These are phyloP conservation scores for Erethizon dorsatum DNA, from an alignment of 2,797 vertebrate genomes.

Conservation along the genomic window DNA sequence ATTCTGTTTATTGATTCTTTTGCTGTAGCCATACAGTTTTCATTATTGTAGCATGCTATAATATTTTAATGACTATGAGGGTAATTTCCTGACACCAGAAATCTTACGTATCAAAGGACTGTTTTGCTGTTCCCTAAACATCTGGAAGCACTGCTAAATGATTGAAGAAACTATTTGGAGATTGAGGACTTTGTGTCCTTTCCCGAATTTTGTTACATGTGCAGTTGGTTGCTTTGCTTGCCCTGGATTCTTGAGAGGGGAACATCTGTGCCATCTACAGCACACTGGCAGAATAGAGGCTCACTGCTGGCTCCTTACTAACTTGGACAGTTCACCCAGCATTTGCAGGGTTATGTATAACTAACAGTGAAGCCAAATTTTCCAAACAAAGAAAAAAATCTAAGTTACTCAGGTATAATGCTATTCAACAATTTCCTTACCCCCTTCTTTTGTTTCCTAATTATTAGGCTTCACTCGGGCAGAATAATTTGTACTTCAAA, in stretches of 20 bases:
- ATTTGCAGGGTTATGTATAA: neutral
- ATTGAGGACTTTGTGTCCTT: neutral
- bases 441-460: constrained; percentile 38
- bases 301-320: fast-evolving
- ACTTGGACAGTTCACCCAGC: neutral
- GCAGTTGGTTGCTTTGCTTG: neutral
- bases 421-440: neutral
- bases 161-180: neutral
- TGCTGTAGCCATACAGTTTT: neutral
- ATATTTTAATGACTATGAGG: neutral
- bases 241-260: neutral
- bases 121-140: neutral
- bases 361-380: neutral
- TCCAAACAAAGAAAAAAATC: constrained; percentile 35
- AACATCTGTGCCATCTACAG: fast-evolving
- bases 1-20: constrained; percentile 16
- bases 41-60: neutral
- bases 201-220: neutral
- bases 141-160: neutral
- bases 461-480: neutral
- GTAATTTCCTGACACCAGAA: neutral
- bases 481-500: constrained; percentile 60
- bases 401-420: neutral
- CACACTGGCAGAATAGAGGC: neutral
- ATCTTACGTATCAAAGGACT: neutral